Evolutionary conservation across 2,797 vertebrate species (phyloP), one percentile per base, ranked within the genome.

Genomic region (Astyanax mexicanus): DNA sequence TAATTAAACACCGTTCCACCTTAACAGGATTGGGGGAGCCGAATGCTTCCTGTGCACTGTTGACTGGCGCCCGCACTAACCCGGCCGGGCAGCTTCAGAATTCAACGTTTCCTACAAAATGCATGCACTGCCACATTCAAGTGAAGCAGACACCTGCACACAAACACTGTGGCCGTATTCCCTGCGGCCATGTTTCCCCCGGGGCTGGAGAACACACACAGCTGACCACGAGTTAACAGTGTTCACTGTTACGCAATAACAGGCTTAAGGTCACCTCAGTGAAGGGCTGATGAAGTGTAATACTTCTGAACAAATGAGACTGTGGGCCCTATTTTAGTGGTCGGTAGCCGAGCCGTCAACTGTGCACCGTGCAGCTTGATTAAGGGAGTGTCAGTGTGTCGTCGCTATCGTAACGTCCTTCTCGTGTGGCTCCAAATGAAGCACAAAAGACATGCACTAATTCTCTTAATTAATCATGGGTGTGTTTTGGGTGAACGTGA

Each of bases 1-100:
- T 89, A 92, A 93, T 93, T 89, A 91, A 92, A 92, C 83, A 88
- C 91, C 90, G 90, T 93, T 93, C 91, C 91, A 90, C 91, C 82
- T 88, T 92, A 92, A 93, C 89, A 92, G 92, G 91, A 94, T 93
- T 92, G 86, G 79, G 78, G 23, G 38, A 90, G 89, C 84, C 83
- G 83, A 84, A 84, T 78, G 82, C 85, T 89, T 88, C 81, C 85
- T 66, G 76, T 75, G 80, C 45, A 77, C 84, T 81, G 79, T 78
- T 93, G 92, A 93, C 88, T 92, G 92, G 84, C 90, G 89, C 84
- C 84, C 73, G 72, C 84, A 80, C 85, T 90, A 92, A 93, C 90
- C 84, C 90, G 86, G 78, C 79, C 38, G 32, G 91, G 82, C 91
- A 92, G 89, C 79, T 80, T 81, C 44, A 29, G 72, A 84, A 88